Base-by-base conservation (phyloP, 1,140 invertebrate species). In the Eufriesea mexicana region DNA sequence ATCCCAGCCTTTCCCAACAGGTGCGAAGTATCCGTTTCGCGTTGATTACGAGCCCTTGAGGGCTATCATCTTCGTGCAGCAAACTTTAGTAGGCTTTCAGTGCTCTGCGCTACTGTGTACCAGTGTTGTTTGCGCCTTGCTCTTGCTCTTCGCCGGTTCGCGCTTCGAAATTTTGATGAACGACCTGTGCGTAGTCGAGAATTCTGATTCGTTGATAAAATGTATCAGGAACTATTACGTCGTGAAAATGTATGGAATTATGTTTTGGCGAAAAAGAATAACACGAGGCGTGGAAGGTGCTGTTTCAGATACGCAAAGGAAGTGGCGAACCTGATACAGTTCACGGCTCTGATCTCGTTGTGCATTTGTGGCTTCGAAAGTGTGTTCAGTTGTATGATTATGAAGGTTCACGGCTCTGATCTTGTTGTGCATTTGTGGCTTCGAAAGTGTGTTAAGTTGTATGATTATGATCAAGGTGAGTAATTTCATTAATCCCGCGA, bases 11-110 rank as follows among this genome's bases (percentile, higher is more conserved):
- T 88, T 80, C 57, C 90, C 89, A 18, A 90, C 88, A 0, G 73
- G 88, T n/a, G 84, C 85, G 5, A 74, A 83, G 28, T 91, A 91
- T 78, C 90, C 91, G 35, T 91, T 91, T 61, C 9, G 51, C 2
- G 54, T 88, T 8, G 61, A 89, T 25, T 70, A 76, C 74, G 42
- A 62, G 51, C 74, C 77, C 1, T 14, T 89, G 20, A 83, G 64
- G 59, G 79, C 66, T 5, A 68, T 87, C 0, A 77, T 91, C 6
- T 91, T 86, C 42, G 2, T 78, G 0, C 88, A 90, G 12, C 90
- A 91, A 70, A 42, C 74, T 4, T 7, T 88, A 0, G 79, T 86
- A 2, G 80, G 72, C 23, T 55, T 91, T n/a, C 81, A 91, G 28
- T 83, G 84, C 4, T 59, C 75, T 0, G 79, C 86, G 5, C 72